Percentiles rank a stretch among this genome's conserved stretches.
Evolutionary conservation across 2,113 vertebrate genomes (phyloP).

Genomic region (Athene noctua): DNA sequence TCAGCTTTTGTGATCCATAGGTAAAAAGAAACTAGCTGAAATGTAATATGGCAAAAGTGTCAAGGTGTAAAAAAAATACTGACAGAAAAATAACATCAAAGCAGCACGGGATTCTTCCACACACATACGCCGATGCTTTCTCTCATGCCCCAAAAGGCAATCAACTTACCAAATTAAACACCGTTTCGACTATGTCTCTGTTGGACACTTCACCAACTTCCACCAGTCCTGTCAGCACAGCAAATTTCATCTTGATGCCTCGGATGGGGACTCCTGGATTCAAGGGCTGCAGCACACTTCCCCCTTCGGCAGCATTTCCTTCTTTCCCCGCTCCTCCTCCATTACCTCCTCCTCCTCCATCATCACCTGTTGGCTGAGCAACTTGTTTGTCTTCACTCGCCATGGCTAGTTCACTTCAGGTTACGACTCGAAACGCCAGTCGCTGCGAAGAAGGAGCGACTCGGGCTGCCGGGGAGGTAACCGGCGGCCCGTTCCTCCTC

Average conservation of each 20-base stretch:
- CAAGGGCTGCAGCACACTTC: conserved; percentile 67
- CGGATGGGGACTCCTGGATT: conserved; percentile 87
- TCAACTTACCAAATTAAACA: conserved; percentile 94
- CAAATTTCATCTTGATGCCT: conserved; percentile 96
- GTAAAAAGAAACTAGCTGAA: background rate
- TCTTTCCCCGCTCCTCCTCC: conserved; percentile 51
- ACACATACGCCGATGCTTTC: rapidly evolving
- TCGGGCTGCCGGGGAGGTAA: background rate
- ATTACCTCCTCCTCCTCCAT: conserved; percentile 30
- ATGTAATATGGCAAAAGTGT: rapidly evolving
- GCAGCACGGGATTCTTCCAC: background rate
- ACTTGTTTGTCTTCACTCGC: conserved; percentile 68
- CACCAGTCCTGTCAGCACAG: conserved; percentile 88
- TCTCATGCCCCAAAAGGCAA: background rate
- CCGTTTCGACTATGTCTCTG: conserved; percentile 92
- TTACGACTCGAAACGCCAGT: background rate
- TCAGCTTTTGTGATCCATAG: background rate
- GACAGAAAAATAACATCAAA: background rate
- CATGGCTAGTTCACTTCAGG: conserved; percentile 52
- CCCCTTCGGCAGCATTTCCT: conserved; percentile 35
- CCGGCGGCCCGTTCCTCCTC: background rate
- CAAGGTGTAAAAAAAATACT: background rate
- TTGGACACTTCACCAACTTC: conserved; percentile 94
- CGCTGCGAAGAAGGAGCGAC: background rate
- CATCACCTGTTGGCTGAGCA: conserved; percentile 73